Evolutionary conservation across 2,888 invertebrate genomes (phyloP).

Genomic region (Lasioglossum marginatum): DNA sequence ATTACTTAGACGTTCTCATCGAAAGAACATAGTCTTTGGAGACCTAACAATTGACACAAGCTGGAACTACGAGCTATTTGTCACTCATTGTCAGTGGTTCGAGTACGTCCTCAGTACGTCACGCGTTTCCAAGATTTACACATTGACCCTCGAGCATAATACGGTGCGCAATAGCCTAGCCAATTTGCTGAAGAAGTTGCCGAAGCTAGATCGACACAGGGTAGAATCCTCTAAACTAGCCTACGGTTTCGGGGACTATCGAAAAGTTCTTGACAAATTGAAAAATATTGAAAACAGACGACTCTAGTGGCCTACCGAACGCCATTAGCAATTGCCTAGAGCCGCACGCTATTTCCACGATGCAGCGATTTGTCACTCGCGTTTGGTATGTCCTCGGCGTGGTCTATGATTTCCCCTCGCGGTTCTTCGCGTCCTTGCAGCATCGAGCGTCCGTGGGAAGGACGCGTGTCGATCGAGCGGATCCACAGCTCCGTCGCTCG

Average conservation of each 20-base stretch:
- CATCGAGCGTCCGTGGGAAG: background rate
- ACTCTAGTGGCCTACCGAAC: background rate
- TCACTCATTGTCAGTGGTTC: background rate
- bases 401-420: background rate
- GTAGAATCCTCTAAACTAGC: background rate
- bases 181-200: too few relatives aligned
- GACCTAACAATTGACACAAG: background rate
- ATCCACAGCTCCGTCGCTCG: background rate
- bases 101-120: background rate
- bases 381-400: background rate
- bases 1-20: background rate
- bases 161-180: background rate
- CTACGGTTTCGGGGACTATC: background rate
- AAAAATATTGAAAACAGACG: background rate
- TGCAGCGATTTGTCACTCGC: background rate
- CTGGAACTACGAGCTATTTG: background rate
- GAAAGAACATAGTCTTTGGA: background rate
- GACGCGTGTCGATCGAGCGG: slow-evolving; percentile 4
- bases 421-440: background rate
- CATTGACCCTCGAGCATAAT: background rate
- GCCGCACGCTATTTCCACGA: background rate
- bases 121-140: background rate
- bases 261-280: background rate
- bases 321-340: background rate
- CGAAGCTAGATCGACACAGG: background rate